Evolutionary conservation across 1,140 invertebrate genomes (phyloP), one percentile per base, ranked within the genome.

Genomic region (Galleria mellonella): DNA sequence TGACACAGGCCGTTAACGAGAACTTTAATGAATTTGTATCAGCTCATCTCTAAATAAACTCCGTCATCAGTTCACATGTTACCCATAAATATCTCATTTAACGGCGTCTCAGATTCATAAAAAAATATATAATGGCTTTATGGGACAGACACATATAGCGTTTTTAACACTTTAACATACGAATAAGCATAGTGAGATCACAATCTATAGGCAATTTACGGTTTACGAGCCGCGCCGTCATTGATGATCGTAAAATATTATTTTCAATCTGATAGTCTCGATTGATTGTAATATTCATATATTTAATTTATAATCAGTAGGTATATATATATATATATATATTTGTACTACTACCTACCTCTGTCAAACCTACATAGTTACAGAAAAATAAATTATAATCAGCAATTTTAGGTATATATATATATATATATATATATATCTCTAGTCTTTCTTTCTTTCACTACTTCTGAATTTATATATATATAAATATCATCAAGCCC

Each of bases 61-160:
- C 62, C 75, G 72, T 77, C 76, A 69, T 63, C 72, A 40, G 43
- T 32, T 69, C 67, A 68, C 47, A 64, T 73, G 68, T 60, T 69
- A 62, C 60, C 36, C 65, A 75, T 77, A 81, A 81, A 81, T 75
- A 48, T 55, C 43, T 23, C 32, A 51, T 45, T 72, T 75, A 73
- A 75, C 62, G 72, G 66, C 54, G 62, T 71, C 56, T 42, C 46
- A 60, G 59, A 54, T 50, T 56, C 54, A 79, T 74, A 74, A 76
- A 72, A 66, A 63, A 71, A 63, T 62, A 70, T 69, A 68, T 61
- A 55, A 67, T 58, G 23, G 46, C 43, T 60, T 55, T 60, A 56
- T 39, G 51, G 41, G 33, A 13, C 52, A 53, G 56, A 56, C 60
- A 23, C 17, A 51, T 59, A 55, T 58, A 48, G 46, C 47, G 52